Evolutionary conservation across 2,888 invertebrate genomes (phyloP).

Genomic region (Ophion slaviceki): DNA sequence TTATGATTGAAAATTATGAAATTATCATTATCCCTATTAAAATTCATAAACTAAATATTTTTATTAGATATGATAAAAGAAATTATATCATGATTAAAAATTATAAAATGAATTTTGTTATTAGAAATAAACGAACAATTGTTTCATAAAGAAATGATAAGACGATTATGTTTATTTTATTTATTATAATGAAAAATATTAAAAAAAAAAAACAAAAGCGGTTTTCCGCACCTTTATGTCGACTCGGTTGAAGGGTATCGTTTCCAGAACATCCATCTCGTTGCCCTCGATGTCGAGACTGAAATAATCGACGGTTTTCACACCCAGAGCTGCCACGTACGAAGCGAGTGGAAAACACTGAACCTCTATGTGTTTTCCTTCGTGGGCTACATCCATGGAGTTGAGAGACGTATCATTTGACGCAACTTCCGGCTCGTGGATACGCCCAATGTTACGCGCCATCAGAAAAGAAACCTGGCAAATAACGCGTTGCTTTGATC

Average conservation of each 20-base stretch:
- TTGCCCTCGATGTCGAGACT: slow-evolving; percentile 85
- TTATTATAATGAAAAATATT: neutral
- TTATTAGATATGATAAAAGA: too few relatives aligned
- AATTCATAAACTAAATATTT: too few relatives aligned
- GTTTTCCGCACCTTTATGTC: slow-evolving; percentile 81
- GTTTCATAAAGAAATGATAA: too few relatives aligned
- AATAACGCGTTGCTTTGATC: too few relatives aligned
- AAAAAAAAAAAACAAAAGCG: neutral
- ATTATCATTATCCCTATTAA: too few relatives aligned
- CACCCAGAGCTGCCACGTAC: slow-evolving; percentile 84
- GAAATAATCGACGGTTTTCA: slow-evolving; percentile 84
- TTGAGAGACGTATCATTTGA: slow-evolving; percentile 61
- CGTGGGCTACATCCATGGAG: slow-evolving; percentile 72
- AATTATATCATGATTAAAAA: too few relatives aligned
- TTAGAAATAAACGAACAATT: too few relatives aligned
- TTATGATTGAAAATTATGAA: too few relatives aligned
- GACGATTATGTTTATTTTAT: neutral
- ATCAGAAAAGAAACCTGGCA: slow-evolving; percentile 83
- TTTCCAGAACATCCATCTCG: slow-evolving; percentile 84
- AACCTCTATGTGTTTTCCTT: slow-evolving; percentile 79
- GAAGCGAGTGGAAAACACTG: slow-evolving; percentile 85
- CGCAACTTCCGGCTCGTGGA: slow-evolving; percentile 74
- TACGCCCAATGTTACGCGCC: slow-evolving; percentile 82
- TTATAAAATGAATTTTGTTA: too few relatives aligned
- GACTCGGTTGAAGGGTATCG: slow-evolving; percentile 84